A percentile compares a stretch with the other conserved stretches of the same genome.
These are phyloP conservation scores for Hoplodrina ambigua DNA, from an alignment of 2,888 invertebrate species.

Conservation along the genomic window DNA sequence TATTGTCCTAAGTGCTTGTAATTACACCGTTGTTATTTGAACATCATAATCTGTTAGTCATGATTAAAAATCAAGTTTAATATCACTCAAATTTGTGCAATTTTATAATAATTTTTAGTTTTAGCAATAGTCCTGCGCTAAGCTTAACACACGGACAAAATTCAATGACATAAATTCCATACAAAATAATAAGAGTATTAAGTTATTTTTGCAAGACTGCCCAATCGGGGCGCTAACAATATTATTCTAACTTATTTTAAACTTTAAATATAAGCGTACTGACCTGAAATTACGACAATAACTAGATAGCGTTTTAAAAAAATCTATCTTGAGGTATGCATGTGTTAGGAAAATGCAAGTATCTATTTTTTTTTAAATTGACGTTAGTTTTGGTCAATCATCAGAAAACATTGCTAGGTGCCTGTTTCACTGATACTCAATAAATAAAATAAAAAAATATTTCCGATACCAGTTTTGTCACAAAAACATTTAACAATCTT, in stretches of 20 bases:
- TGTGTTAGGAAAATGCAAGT: constrained; percentile 16
- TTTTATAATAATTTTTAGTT: too few relatives aligned
- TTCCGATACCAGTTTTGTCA: neutral
- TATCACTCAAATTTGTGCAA: too few relatives aligned
- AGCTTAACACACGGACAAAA: constrained; percentile 23
- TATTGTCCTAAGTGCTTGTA: too few relatives aligned
- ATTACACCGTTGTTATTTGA: too few relatives aligned
- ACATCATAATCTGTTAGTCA: too few relatives aligned
- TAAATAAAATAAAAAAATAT: too few relatives aligned
- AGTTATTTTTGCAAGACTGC: constrained; percentile 36
- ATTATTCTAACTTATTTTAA: constrained; percentile 26
- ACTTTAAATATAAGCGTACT: constrained; percentile 67
- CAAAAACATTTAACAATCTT: neutral
- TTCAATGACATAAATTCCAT: constrained; percentile 32
- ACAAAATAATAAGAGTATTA: constrained; percentile 53
- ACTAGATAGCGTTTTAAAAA: constrained; percentile 20
- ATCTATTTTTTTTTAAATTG: constrained; percentile 13
- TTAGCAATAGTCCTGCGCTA: constrained; percentile 14
- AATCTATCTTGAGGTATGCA: constrained; percentile 47
- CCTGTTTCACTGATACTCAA: too few relatives aligned
- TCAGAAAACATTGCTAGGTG: too few relatives aligned
- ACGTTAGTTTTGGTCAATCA: neutral
- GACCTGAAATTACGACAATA: constrained; percentile 46
- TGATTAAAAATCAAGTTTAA: too few relatives aligned
- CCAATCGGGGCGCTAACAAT: constrained; percentile 33